A percentile compares a stretch with the other conserved stretches of the same genome.
These are phyloP conservation scores for Leucoraja ocellata DNA, from an alignment of 2,797 vertebrate genomes.

Conservation along the genomic window DNA sequence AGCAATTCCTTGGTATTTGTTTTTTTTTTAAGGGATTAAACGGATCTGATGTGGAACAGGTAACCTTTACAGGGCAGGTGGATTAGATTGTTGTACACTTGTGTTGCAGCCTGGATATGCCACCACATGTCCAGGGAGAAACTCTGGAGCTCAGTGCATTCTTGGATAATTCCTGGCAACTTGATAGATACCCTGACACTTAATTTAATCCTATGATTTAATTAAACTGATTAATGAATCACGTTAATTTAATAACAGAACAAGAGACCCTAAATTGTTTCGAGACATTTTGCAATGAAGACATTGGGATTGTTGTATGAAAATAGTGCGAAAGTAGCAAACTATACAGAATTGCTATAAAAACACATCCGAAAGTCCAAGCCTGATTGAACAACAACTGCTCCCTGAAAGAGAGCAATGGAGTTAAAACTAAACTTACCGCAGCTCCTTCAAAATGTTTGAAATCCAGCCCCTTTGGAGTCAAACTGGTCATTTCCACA, in stretches of 20 bases:
- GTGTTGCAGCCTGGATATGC: no score
- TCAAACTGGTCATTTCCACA: constrained; percentile 63
- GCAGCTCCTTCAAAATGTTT: constrained; percentile 45
- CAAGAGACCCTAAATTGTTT: not conserved
- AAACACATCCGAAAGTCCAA: not conserved
- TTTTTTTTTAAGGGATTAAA: no score
- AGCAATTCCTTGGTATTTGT: no score
- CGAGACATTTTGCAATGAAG: not conserved
- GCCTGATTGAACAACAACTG: not conserved
- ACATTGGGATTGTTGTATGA: not conserved
- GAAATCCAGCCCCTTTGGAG: constrained; percentile 46
- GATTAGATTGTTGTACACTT: no score
- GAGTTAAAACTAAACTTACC: constrained; percentile 44
- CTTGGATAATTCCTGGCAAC: no score
- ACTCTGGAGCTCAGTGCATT: no score
- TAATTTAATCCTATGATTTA: no score
- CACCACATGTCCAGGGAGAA: no score
- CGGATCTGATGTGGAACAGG: no score
- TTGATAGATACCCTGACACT: no score
- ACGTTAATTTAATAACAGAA: not conserved
- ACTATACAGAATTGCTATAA: not conserved
- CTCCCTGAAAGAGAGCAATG: not conserved
- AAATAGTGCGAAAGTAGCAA: not conserved
- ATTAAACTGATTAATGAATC: no score
- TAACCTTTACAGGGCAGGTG: not conserved